Evolutionary conservation across 2,797 vertebrate species (phyloP), one percentile per base, ranked within the genome.

Genomic region (Passerculus sandwichensis): DNA sequence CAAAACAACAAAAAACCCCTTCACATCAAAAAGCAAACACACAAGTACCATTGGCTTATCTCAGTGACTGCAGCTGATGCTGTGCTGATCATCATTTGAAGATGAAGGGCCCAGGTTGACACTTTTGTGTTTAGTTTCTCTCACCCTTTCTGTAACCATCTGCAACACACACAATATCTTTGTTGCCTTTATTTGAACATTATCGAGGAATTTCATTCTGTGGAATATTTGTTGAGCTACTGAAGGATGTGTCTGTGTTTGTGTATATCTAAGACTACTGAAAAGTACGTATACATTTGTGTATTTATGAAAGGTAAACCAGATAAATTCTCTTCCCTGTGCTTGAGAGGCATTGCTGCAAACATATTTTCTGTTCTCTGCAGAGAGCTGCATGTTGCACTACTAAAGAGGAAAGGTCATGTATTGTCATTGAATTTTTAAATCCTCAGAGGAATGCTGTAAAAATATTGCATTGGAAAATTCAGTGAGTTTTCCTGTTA

Each of bases 61-160:
- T 84, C 40, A 21, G 27, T 54, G 34, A 66, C 36, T 51, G n/a
- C 26, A 76, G 22, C 1, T 66, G 54, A 56, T 61, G n/a, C 22
- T 15, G 5, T 36, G 4, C 45, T 90, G 73, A 60, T 21, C 26
- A n/a, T 66, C 26, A 60, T 36, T 47, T 72, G 26, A 53, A 53
- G 0, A 4, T 15, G 69, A 73, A 77, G 57, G 16, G 5, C 21
- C 5, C 3, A 8, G 30, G 10, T 0, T 62, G 30, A 62, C 40
- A 59, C 7, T 76, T 75, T 3, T 51, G 14, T 38, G 8, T 61
- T 66, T 62, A 34, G 5, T 66, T 85, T 77, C 50, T 83, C 47
- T 83, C 54, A 7, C 6, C 9, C 16, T 65, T 81, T 57, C 32
- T 67, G 25, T 77, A 85, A 72, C 45, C n/a, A 42, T 42, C 34